Base-by-base conservation (phyloP, 2,888 invertebrate species). In the Saturnia pavonia region DNA sequence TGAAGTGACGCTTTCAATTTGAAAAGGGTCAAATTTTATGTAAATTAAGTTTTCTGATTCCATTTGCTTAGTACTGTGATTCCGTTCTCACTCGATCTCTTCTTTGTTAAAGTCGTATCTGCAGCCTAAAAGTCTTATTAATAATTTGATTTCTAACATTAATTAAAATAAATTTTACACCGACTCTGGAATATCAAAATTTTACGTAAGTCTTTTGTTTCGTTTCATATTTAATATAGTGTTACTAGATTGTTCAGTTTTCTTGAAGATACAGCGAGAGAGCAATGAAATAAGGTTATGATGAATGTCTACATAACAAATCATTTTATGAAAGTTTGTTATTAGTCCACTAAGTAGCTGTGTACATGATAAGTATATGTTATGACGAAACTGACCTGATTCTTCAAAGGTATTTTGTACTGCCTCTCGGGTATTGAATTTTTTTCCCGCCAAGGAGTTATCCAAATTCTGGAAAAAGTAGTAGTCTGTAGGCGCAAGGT, bases 1-100 rank as follows among this genome's bases (percentile, higher is more conserved):
- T 66, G 69, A 70, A 70, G 69, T 54, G 73, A 72, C 74, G 77
- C 75, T 80, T 80, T 80, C 70, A 76, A 74, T 71, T 74, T 77
- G 74, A 78, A 80, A 83, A 82, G 82, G 83, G 83, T 81, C 75
- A 75, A 78, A 80, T 81, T 75, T 75, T 76, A 82, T 82, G 78
- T 77, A 78, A 81, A 82, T 85, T 82, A 77, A 75, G 75, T 78
- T 77, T 75, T 73, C 72, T 79, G 76, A 80, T 82, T 81, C 78
- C 77, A 80, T 83, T 85, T 80, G 75, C 76, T 71, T 74, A 73
- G 74, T 74, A 79, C 76, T 76, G 51, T 68, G 40, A 68, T 71
- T 66, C 57, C 54, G 42, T 40, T 27, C 25, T 57, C 25, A 25
- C 57, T 57, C 22, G 22, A n/a, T 45, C 43, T 69, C 45, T 63